phyloP scores from a whole-genome alignment of 2,113 vertebrate species.

The Equus quagga region DNA sequence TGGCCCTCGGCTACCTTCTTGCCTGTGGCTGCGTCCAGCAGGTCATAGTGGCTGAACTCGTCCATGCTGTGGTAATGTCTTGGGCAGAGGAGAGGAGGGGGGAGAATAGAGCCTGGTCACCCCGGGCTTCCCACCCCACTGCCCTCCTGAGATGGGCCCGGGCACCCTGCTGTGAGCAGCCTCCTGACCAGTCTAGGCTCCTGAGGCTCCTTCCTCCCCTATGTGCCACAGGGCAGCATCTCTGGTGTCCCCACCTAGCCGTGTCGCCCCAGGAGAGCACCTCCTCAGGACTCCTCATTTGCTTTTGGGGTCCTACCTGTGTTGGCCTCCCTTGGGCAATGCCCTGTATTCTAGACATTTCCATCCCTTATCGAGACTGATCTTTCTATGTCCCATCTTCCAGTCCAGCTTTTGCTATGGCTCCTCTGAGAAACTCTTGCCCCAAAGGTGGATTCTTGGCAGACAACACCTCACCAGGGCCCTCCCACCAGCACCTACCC shows the following conservation, averaged over 20 bases:
- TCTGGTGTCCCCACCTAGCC: neutral
- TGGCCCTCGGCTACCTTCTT: conserved; percentile 97
- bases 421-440: neutral
- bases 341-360: neutral
- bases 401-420: neutral
- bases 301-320: neutral
- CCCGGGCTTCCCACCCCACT: neutral
- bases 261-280: neutral
- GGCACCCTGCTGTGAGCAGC: neutral
- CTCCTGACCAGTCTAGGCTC: neutral
- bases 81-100: neutral
- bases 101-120: neutral
- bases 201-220: neutral
- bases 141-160: neutral
- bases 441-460: neutral
- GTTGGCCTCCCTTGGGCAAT: neutral
- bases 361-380: neutral
- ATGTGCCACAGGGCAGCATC: neutral
- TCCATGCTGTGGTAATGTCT: conserved; percentile 99
- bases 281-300: neutral
- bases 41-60: conserved; percentile 98
- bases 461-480: neutral
- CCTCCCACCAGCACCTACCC: neutral
- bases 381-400: neutral
- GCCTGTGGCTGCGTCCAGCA: conserved; percentile 93